Conservation (phyloP, 2,797 vertebrate genomes). For the Hirundo rustica region DNA sequence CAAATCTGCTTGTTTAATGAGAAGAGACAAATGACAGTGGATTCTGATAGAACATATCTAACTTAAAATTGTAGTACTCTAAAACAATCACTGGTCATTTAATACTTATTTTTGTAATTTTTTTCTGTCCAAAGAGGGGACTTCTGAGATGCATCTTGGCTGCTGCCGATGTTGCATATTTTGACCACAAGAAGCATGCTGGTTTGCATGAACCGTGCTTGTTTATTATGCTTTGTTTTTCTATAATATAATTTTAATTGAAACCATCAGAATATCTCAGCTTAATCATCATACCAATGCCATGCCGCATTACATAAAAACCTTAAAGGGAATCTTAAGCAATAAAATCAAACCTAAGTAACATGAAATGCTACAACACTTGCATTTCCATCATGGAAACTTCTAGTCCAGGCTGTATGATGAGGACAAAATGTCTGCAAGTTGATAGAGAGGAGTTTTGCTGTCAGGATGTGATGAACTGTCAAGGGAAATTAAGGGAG, state of each 20-base stretch:
- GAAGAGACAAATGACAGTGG: neutral
- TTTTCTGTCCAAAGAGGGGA: neutral
- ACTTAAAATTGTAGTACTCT: neutral
- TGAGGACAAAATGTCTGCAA: neutral
- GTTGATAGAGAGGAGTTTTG: neutral
- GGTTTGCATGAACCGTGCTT: neutral
- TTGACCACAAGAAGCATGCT: neutral
- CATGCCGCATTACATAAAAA: neutral
- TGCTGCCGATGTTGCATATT: neutral
- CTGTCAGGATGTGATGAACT: neutral
- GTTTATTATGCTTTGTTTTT: neutral
- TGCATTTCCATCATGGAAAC: neutral
- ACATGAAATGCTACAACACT: neutral
- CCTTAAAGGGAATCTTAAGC: neutral
- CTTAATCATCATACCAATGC: neutral
- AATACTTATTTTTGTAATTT: neutral
- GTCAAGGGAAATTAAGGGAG: neutral
- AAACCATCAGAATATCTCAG: neutral
- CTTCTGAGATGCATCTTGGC: neutral
- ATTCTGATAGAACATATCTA: neutral
- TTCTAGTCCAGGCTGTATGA: neutral
- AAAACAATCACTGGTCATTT: neutral
- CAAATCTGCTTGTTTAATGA: slow-evolving; percentile 21
- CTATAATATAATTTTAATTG: neutral
- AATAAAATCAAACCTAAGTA: neutral